A percentile compares a stretch with the other conserved stretches of the same genome.
Conservation (phyloP, 1,140 invertebrate genomes). For the Caenorhabditis latens region DNA sequence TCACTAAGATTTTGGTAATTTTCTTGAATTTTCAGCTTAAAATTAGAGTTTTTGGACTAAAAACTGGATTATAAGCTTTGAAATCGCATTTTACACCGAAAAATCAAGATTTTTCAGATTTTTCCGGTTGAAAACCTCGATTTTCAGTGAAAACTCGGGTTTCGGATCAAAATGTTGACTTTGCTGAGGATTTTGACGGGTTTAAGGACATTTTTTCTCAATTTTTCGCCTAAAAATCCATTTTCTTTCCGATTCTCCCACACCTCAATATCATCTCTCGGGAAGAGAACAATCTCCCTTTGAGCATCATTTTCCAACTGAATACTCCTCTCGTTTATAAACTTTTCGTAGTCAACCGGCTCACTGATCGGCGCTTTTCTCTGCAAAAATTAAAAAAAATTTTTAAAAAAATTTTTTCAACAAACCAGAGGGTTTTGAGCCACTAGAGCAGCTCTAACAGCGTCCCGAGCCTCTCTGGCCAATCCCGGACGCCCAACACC, state of each 20-base stretch:
- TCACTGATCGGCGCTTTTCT: conserved; percentile 61
- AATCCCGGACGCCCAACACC: conserved; percentile 62
- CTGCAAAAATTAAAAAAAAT: conserved; percentile 13
- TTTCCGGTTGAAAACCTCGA: no score
- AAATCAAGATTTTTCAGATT: no score
- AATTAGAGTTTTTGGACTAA: background rate
- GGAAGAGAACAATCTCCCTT: conserved; percentile 88
- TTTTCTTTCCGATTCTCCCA: conserved; percentile 78
- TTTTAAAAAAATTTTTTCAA: background rate
- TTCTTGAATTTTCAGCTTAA: background rate
- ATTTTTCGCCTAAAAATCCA: background rate
- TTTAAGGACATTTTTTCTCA: background rate
- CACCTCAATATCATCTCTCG: conserved; percentile 90
- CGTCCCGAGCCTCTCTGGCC: conserved; percentile 62
- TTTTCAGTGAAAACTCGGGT: no score
- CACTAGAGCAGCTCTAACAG: conserved; percentile 60
- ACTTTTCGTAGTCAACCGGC: conserved; percentile 64
- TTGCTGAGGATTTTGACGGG: no score
- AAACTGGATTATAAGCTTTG: no score
- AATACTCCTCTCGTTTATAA: conserved; percentile 62
- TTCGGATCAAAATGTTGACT: no score
- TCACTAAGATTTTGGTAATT: no score
- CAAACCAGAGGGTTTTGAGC: conserved; percentile 62
- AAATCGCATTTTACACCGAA: no score
- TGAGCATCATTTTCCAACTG: conserved; percentile 90